Base-by-base conservation (phyloP, 2,888 invertebrate species). In the Zhengitettix transpicula region DNA sequence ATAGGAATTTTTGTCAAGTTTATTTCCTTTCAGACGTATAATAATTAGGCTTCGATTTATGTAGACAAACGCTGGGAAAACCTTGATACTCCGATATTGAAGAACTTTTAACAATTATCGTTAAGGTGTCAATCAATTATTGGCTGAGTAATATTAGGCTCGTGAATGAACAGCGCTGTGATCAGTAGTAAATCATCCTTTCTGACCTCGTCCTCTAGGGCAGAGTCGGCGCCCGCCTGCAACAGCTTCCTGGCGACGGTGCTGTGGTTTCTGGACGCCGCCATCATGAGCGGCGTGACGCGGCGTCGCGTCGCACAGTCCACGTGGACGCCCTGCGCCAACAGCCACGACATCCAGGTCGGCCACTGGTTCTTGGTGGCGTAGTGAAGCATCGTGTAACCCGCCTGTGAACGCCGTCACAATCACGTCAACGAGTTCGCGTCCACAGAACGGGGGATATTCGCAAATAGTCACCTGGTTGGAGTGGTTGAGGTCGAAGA, bases 281-380 rank as follows among this genome's bases (percentile, higher is more conserved):
- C 73, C 60, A 73, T 65, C 72, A 73, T 74, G 47, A 74, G 65
- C 0, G 73, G 70, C 7, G 74, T 73, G 9, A 74, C 70, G 2
- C 72, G 72, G 62, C 70, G 71, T 64, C 60, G 65, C 15, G 65
- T 66, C 10, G 53, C 59, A 16, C 62, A 59, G 58, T 67, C 65
- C 11, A 66, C 57, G 51, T 65, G 58, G 63, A 71, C 71, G 52
- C 71, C 68, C 64, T 69, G 67, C 9, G 64, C 60, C 9, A 67
- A 63, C 52, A 75, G 65, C 16, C 68, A 65, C 56, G 71, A 68
- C 7, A 74, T 64, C 40, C 73, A 66, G 12, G 65, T 59, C 15
- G 66, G 67, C 75, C 75, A 75, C 56, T 73, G 72, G 56, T 73
- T 66, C 62, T 71, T 67, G 5, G 71, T 71, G 5, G 74, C 70